A percentile compares a stretch with the other conserved stretches of the same genome.
These are phyloP conservation scores for Ahaetulla prasina DNA, from an alignment of 2,113 vertebrate genomes.

Conservation along the genomic window DNA sequence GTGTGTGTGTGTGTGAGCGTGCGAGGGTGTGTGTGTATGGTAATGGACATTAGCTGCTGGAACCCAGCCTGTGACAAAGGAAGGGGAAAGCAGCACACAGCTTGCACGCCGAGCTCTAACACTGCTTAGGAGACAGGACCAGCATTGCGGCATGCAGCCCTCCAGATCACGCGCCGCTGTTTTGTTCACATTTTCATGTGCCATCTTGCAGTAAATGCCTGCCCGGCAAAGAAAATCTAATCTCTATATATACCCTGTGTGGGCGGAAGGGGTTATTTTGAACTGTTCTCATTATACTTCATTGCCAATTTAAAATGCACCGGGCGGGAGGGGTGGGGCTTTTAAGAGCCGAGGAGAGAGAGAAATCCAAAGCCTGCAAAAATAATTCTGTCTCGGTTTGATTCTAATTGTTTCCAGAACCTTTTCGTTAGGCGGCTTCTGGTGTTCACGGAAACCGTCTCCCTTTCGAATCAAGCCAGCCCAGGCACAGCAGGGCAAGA, in stretches of 20 bases:
- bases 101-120: conserved; percentile 44
- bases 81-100: conserved; percentile 43
- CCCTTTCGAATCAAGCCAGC: conserved; percentile 43
- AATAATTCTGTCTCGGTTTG: conserved; percentile 61
- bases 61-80: conserved; percentile 1
- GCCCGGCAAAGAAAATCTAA: conserved; percentile 69
- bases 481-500: conserved; percentile 53
- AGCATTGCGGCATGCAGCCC: conserved; percentile 66
- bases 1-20: neutral
- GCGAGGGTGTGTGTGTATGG: neutral
- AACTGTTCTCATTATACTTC: conserved; percentile 64
- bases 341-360: neutral
- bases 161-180: conserved; percentile 51
- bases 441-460: conserved; percentile 59
- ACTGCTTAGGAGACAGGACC: conserved; percentile 58
- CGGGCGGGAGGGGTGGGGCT: neutral
- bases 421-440: conserved; percentile 71
- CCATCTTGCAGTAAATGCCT: conserved; percentile 67
- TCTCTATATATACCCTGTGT: conserved; percentile 67
- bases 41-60: conserved; percentile 29
- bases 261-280: conserved; percentile 67
- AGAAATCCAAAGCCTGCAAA: conserved; percentile 54
- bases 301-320: conserved; percentile 57
- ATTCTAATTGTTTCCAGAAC: conserved; percentile 68
- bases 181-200: conserved; percentile 66